A percentile compares a stretch with the other conserved stretches of the same genome.
Conservation (phyloP, 1,140 invertebrate genomes). For the Protaetia brevitarsis region DNA sequence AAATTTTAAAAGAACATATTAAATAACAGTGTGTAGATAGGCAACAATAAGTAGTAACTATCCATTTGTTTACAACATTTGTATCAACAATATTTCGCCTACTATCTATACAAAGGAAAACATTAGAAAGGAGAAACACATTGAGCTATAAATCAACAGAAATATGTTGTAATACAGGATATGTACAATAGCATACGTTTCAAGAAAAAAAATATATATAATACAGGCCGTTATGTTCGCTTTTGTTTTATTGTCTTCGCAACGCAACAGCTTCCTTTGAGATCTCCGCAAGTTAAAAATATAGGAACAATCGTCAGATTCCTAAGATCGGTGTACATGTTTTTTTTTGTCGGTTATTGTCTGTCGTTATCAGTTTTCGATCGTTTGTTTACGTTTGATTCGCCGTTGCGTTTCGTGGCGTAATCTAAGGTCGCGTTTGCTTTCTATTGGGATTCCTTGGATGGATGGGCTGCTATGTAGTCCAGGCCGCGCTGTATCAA, state of each 20-base stretch:
- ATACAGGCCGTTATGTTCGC: neutral
- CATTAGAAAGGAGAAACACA: neutral
- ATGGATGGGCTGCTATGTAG: slow-evolving; percentile 54
- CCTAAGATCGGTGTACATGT: neutral
- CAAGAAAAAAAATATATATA: neutral
- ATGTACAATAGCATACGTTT: slow-evolving; percentile 1
- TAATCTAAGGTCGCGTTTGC: slow-evolving; percentile 13
- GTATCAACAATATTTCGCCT: neutral
- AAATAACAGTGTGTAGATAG: no score
- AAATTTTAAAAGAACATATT: no score
- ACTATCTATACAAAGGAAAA: neutral
- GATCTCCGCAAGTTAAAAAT: neutral
- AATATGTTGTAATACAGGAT: neutral
- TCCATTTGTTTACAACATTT: no score
- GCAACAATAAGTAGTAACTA: no score
- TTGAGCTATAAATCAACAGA: slow-evolving; percentile 3
- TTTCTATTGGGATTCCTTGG: slow-evolving; percentile 26
- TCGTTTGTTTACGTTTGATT: no score
- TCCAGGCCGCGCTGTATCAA: slow-evolving; percentile 73
- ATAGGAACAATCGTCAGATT: neutral
- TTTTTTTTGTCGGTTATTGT: neutral
- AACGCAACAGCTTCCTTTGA: neutral
- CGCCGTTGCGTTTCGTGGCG: neutral
- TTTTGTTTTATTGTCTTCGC: neutral
- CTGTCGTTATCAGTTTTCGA: no score